Evolutionary conservation across 2,888 invertebrate species (phyloP), one percentile per base, ranked within the genome.

Genomic region (Iselma pallidipennis): DNA sequence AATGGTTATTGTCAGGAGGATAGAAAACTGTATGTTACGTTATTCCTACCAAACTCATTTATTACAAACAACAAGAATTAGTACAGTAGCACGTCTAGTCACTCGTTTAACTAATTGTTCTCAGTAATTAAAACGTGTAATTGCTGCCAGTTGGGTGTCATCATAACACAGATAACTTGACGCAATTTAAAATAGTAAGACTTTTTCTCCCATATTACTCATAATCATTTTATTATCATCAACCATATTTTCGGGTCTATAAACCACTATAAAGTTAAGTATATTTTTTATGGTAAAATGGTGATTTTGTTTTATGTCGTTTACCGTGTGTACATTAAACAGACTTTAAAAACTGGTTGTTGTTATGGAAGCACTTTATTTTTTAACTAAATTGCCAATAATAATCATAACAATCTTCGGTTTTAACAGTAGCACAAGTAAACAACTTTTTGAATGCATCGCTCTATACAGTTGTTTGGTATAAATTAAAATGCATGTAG

Each of bases 281-380:
- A n/a, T n/a, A n/a, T n/a, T n/a, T n/a, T 59, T 59, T 51, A 56
- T 21, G 56, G 56, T 56, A 60, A 60, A 60, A 60, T 6, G 51
- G 56, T 52, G 51, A 42, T 55, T 60, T 59, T 60, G 52, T 60
- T 60, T 60, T 60, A 60, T 12, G 42, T 23, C 42, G n/a, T n/a
- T n/a, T n/a, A n/a, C 59, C 49, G 55, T 55, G 21, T 54, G 49
- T 29, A 31, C 33, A 59, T 59, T 59, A 55, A 53, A 33, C 59
- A 59, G 37, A 59, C 49, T 55, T 59, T 48, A 49, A 37, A 37
- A 55, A 55, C 55, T 49, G 52, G 37, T 49, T 26, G 42, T 33
- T 33, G 5, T n/a, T 14, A n/a, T 16, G 16, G 6, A 5, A 37
- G 2, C 2, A 37, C 9, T 6, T 14, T 37, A 4, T 37, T 16